Evolutionary conservation across 1,140 invertebrate genomes (phyloP), one percentile per base, ranked within the genome.

Genomic region (Hyles euphorbiae): DNA sequence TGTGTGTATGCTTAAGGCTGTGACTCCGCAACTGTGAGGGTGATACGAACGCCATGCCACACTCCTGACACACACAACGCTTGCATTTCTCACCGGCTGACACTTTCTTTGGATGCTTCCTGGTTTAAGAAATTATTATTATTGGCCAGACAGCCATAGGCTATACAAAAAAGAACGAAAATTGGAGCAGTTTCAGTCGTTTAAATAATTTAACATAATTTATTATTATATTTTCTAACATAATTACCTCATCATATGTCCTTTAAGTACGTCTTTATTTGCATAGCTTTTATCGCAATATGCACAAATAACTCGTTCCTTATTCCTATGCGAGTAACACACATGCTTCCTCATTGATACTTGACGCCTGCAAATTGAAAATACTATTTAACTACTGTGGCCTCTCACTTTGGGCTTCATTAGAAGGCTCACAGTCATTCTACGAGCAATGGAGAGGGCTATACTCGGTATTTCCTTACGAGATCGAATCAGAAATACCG

Each of bases 161-260:
- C 0, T 22, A 22, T 22, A 22, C 22, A 2, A 22, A 2, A 22
- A 22, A 22, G 22, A 22, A 22, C 22, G 2, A 22, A 22, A 22
- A 22, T 22, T 22, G 22, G 22, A 22, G 22, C 22, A 22, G 22
- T 22, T 22, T 22, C 22, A 22, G 22, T 22, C 22, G 22, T 22
- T 22, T 22, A 22, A 22, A 22, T 22, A 22, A 22, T 22, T 22
- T 22, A 22, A 22, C 22, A 22, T 22, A 22, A 22, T 22, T 2
- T 22, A 22, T 22, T 22, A 22, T 22, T 22, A 22, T 5, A 4
- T 11, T 11, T 22, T 5, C 3, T 40, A 53, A 34, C 32, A 36
- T 46, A 78, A 78, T 79, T 54, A 86, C 83, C 49, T 49, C 8
- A 75, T 56, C 47, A 81, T 70, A 53, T 86, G 81, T 2, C 57